Evolutionary conservation across 2,888 invertebrate species (phyloP).

Genomic region (Tenthredo mesomela): DNA sequence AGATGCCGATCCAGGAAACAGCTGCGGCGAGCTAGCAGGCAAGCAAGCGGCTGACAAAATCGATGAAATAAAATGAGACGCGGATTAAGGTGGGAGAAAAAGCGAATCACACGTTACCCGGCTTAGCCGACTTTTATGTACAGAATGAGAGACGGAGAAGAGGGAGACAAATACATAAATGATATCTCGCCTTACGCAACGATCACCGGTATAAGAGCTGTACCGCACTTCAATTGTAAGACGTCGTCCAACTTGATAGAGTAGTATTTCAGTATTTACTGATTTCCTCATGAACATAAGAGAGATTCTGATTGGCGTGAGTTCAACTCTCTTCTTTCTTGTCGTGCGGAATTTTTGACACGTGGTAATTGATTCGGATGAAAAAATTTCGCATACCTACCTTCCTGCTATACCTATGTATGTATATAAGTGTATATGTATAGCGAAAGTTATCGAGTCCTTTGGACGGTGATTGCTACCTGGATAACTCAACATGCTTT

Average conservation of each 20-base stretch:
- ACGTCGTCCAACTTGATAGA: not conserved
- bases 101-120: slow-evolving; percentile 42
- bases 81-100: slow-evolving; percentile 46
- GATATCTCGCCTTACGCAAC: slow-evolving; percentile 50
- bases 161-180: not conserved
- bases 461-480: not conserved
- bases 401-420: not conserved
- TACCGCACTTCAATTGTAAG: slow-evolving; percentile 1
- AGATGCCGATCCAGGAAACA: slow-evolving; percentile 54
- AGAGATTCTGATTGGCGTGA: not conserved
- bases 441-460: slow-evolving; percentile 24
- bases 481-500: slow-evolving; percentile 1
- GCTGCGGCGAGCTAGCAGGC: slow-evolving; percentile 30
- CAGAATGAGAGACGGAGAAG: not conserved
- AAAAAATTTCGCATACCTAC: not conserved
- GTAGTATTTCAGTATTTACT: not conserved
- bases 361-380: not conserved
- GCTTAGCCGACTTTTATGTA: slow-evolving; percentile 18
- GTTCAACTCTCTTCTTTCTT: not conserved
- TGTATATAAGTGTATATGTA: not conserved
- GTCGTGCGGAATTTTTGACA: not conserved
- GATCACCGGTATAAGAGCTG: slow-evolving; percentile 22
- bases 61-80: slow-evolving; percentile 51
- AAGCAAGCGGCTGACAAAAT: slow-evolving; percentile 40
- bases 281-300: not conserved